These are phyloP conservation scores for Cotesia congregata DNA, from an alignment of 2,888 invertebrate species.

Conservation along the genomic window DNA sequence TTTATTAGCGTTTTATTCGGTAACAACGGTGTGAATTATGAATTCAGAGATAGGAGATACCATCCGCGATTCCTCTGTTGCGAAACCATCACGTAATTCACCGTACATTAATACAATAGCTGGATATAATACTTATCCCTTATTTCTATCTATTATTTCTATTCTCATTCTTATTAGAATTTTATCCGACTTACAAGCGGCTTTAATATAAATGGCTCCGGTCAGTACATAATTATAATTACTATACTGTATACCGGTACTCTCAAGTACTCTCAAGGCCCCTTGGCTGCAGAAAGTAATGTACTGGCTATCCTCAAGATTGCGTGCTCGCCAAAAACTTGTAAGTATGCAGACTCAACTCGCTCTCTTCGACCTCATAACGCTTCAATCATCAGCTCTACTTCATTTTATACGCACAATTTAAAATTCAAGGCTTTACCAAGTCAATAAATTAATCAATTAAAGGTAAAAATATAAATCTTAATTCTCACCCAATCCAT, in stretches of 20 bases:
- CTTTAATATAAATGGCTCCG: background rate
- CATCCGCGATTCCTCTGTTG: background rate
- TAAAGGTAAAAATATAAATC: constrained; percentile 12
- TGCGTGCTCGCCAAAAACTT: constrained; percentile 7
- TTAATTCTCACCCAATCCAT: constrained; percentile 49
- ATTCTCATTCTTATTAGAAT: background rate
- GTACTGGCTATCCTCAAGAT: constrained; percentile 16
- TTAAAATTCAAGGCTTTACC: background rate
- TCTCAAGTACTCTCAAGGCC: background rate
- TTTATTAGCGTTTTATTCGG: background rate
- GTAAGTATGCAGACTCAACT: constrained; percentile 30
- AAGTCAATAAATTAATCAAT: background rate
- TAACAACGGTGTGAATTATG: background rate
- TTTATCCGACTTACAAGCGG: background rate
- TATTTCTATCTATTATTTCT: background rate
- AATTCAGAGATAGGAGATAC: background rate
- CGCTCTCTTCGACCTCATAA: constrained; percentile 45
- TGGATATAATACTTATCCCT: too few relatives aligned
- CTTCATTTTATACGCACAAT: background rate
- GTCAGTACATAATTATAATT: background rate
- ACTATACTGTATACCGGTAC: background rate
- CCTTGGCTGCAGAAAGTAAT: constrained; percentile 20
- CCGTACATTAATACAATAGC: too few relatives aligned
- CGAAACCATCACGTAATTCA: background rate
- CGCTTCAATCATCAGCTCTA: background rate